phyloP scores from a whole-genome alignment of 2,113 vertebrate genomes.

The Cromileptes altivelis region DNA sequence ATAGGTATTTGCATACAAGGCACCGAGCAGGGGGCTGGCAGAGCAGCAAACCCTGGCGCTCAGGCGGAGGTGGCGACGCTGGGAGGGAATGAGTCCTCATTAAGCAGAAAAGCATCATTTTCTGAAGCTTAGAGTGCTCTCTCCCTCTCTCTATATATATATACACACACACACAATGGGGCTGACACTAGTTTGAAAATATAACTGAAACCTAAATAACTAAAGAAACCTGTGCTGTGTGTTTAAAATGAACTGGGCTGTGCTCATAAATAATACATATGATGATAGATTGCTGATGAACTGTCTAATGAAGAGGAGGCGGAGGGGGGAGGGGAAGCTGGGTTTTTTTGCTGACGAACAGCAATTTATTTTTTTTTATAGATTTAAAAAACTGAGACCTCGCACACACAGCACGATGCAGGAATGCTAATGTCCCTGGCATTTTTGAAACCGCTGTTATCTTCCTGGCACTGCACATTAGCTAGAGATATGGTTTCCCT shows the following conservation, averaged over 20 bases:
- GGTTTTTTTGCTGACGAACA: conserved; percentile 74
- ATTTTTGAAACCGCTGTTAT: conserved; percentile 73
- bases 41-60: conserved; percentile 36
- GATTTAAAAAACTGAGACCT: conserved; percentile 68
- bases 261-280: conserved; percentile 80
- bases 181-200: conserved; percentile 49
- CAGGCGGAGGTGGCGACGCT: conserved; percentile 13
- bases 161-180: conserved; percentile 44
- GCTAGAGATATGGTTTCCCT: conserved; percentile 67
- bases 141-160: not conserved
- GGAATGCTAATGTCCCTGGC: conserved; percentile 76
- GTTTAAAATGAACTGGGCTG: conserved; percentile 59
- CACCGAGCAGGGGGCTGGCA: conserved; percentile 44
- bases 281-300: conserved; percentile 82
- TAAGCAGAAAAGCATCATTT: conserved; percentile 55
- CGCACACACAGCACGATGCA: conserved; percentile 34
- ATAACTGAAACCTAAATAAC: conserved; percentile 57
- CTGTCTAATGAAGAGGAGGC: conserved; percentile 80
- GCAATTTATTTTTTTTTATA: conserved; percentile 67
- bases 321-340: conserved; percentile 3
- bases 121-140: conserved; percentile 38
- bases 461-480: conserved; percentile 68
- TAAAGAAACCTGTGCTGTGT: conserved; percentile 54
- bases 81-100: conserved; percentile 45
- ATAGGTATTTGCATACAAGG: conserved; percentile 72